These are phyloP conservation scores for Cataglyphis cursor DNA, from an alignment of 2,888 invertebrate genomes.

Conservation along the genomic window DNA sequence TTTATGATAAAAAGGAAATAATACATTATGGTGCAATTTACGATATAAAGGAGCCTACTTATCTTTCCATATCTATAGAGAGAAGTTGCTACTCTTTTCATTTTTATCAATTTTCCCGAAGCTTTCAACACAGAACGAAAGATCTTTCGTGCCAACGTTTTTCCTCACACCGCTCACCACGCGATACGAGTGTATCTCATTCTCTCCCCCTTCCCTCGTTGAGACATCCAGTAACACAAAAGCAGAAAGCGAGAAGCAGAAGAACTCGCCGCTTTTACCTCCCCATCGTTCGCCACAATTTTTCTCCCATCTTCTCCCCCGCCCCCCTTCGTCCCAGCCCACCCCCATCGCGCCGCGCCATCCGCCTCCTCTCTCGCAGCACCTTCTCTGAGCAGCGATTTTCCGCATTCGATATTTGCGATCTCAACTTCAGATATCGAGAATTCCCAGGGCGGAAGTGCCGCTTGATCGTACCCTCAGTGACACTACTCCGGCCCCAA, in stretches of 20 bases:
- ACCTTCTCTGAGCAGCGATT: constrained; percentile 46
- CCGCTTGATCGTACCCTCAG: constrained; percentile 61
- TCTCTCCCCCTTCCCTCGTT: not conserved
- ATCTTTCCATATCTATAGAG: not conserved
- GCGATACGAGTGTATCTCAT: constrained; percentile 29
- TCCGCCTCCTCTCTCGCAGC: constrained; percentile 13
- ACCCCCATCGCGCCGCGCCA: constrained; percentile 9
- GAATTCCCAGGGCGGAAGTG: constrained; percentile 59
- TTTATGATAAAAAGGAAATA: not conserved
- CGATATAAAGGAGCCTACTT: constrained; percentile 6
- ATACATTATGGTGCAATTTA: not conserved
- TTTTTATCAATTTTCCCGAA: constrained; percentile 3
- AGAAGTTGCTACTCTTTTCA: constrained; percentile 9
- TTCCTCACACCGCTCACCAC: not conserved
- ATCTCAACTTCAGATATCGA: constrained; percentile 61
- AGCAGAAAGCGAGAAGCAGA: constrained; percentile 49
- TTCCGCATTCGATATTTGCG: constrained; percentile 64
- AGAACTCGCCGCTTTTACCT: constrained; percentile 53
- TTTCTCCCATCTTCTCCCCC: constrained; percentile 41
- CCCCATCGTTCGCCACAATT: constrained; percentile 53
- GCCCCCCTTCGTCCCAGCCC: not conserved
- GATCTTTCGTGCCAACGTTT: constrained; percentile 35
- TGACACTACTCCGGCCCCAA: constrained; percentile 33
- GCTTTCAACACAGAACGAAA: constrained; percentile 22
- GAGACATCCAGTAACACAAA: constrained; percentile 44